Evolutionary conservation across 1,140 invertebrate species (phyloP).

Genomic region (Harpegnathos saltator): DNA sequence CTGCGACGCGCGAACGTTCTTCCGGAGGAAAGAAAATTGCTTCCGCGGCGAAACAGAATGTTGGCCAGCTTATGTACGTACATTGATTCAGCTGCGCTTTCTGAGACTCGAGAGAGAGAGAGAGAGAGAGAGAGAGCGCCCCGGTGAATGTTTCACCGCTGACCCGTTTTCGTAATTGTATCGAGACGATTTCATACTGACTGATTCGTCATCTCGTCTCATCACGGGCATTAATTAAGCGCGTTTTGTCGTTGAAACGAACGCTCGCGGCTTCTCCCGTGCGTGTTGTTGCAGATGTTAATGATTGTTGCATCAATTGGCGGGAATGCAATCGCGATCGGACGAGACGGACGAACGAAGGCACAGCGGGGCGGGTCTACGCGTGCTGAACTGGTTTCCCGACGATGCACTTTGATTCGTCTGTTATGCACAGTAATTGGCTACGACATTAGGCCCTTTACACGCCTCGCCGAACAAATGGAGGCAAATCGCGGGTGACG

Average conservation of each 20-base stretch:
- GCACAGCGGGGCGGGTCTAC: slow-evolving; percentile 44
- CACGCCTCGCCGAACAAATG: slow-evolving; percentile 65
- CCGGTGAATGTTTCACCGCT: neutral
- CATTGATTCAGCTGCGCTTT: no score
- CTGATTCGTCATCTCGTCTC: no score
- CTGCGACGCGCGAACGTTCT: neutral
- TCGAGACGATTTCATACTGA: no score
- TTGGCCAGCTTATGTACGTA: no score
- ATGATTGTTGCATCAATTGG: slow-evolving; percentile 18
- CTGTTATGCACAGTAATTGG: slow-evolving; percentile 69
- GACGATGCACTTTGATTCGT: slow-evolving; percentile 68
- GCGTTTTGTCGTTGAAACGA: neutral
- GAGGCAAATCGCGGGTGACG: slow-evolving; percentile 68
- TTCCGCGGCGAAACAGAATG: no score
- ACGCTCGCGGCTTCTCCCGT: neutral
- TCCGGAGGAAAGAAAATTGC: neutral
- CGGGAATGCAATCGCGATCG: slow-evolving; percentile 20
- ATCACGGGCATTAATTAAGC: neutral
- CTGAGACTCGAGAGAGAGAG: no score
- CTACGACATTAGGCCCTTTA: slow-evolving; percentile 64
- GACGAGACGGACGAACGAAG: slow-evolving; percentile 8
- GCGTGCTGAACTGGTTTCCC: slow-evolving; percentile 70
- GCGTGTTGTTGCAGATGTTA: neutral
- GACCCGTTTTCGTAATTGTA: neutral
- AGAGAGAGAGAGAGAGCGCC: neutral